Percentiles rank a stretch among this genome's conserved stretches.
Evolutionary conservation across 1,140 invertebrate genomes (phyloP).

Genomic region (Drosophila saltans): DNA sequence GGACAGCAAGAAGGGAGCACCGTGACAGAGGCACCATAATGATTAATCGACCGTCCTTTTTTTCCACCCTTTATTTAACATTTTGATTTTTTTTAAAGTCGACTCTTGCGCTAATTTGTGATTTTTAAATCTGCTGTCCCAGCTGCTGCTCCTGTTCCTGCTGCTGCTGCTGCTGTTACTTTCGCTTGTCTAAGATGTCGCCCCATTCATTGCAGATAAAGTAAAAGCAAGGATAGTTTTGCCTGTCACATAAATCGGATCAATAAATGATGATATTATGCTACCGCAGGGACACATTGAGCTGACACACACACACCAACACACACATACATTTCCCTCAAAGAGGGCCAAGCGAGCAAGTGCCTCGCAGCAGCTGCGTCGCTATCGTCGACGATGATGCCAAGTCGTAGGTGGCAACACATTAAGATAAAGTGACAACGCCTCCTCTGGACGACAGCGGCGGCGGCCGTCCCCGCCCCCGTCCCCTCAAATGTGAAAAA

Average conservation of each 20-base stretch:
- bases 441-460: slow-evolving; percentile 55
- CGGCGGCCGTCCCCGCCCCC: not conserved
- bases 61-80: not conserved
- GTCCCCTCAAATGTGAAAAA: slow-evolving; percentile 44
- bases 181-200: not conserved
- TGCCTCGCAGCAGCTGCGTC: slow-evolving; percentile 21
- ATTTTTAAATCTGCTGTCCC: slow-evolving; percentile 32
- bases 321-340: slow-evolving; percentile 30
- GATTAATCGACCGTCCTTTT: slow-evolving; percentile 61
- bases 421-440: slow-evolving; percentile 82
- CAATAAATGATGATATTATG: slow-evolving; percentile 82
- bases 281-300: slow-evolving; percentile 79
- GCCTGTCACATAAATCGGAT: slow-evolving; percentile 82
- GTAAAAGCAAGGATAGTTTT: slow-evolving; percentile 70
- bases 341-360: slow-evolving; percentile 7
- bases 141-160: not conserved
- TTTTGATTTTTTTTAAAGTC: slow-evolving; percentile 35
- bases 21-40: slow-evolving; percentile 35
- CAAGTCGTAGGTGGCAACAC: slow-evolving; percentile 79
- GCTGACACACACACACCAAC: slow-evolving; percentile 56
- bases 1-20: slow-evolving; percentile 21
- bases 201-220: slow-evolving; percentile 54
- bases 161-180: not conserved
- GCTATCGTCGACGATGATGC: slow-evolving; percentile 35
- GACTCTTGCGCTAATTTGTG: slow-evolving; percentile 35